These are phyloP conservation scores for Gymnogyps californianus DNA, from an alignment of 2,113 vertebrate species.

Conservation along the genomic window DNA sequence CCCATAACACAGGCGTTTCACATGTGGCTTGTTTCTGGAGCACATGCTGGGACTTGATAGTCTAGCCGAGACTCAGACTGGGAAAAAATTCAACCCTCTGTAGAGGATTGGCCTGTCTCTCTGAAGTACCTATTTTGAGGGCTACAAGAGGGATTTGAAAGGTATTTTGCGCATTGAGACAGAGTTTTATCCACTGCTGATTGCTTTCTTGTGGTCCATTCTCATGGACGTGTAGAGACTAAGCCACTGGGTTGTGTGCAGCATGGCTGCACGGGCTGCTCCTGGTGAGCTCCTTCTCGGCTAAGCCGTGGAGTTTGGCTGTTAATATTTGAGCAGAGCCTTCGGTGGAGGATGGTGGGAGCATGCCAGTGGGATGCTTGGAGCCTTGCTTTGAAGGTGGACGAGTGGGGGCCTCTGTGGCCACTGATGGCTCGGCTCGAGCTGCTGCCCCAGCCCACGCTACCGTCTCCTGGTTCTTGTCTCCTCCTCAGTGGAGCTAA, in stretches of 20 bases:
- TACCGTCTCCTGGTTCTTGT: not conserved
- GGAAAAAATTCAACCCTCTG: not conserved
- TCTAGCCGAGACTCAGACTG: not conserved
- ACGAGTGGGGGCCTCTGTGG: not conserved
- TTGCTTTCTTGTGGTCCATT: slow-evolving; percentile 35
- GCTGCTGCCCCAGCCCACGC: not conserved
- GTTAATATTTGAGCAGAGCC: not conserved
- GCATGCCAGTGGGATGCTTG: not conserved
- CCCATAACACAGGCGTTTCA: not conserved
- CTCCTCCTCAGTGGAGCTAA: not conserved
- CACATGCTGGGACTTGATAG: slow-evolving; percentile 41
- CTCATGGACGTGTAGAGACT: not conserved
- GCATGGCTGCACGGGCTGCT: not conserved
- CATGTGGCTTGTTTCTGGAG: slow-evolving; percentile 28
- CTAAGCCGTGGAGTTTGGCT: not conserved
- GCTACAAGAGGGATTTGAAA: not conserved
- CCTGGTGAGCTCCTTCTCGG: not conserved
- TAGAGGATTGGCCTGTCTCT: not conserved
- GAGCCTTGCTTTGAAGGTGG: not conserved
- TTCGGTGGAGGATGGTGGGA: not conserved
- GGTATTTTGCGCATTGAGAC: not conserved
- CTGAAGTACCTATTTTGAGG: slow-evolving; percentile 28
- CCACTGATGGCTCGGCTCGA: rapidly evolving
- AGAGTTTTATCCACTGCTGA: not conserved
- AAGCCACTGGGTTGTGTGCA: not conserved